Base-by-base conservation (phyloP, 2,113 vertebrate genomes). In the Ascaphus truei region DNA sequence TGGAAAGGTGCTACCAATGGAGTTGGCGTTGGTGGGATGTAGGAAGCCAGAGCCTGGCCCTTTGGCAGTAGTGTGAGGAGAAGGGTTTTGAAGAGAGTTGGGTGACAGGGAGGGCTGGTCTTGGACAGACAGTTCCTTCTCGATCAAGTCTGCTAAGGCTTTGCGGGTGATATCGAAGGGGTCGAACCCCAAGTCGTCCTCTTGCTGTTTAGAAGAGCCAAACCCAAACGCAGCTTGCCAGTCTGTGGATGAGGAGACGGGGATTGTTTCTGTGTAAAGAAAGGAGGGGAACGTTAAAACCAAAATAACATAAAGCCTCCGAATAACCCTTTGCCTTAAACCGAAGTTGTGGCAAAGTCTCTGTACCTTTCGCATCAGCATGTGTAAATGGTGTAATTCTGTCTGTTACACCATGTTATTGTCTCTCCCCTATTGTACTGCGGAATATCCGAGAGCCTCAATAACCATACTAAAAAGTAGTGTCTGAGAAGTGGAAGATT, bases 181-280 rank as follows among this genome's bases (percentile, higher is more conserved):
- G 82, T 98, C 97, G 75, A 99, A 99, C 77, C 96, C 97, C 75
- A 99, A 91, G 84, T 99, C 97, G 60, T 99, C 97, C 79, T 99
- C 97, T 89, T 96, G 95, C 73, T 94, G 93, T 86, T 98, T 95
- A 74, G 97, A 99, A 65, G 96, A 98, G 84, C 97, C 96, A 75
- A 98, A 98, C 77, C 97, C 97, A 71, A 98, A 99, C 9, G 96
- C 97, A 9, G 96, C 97, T 91, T 99, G 97, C 96, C 97, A 98
- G 92, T 99, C 97, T 87, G 97, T 99, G 73, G 96, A 98, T 34
- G 96, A 98, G 10, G 96, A 94, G 74, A 99, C 97, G 69, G 96
- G 97, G 82, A 99, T 99, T 80, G 96, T 98, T 89, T 98, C 97
- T 99, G 87, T 47, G 10, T 5, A 48, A 72, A 47, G 36, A 41